phyloP scores from a whole-genome alignment of 2,888 invertebrate species.

The Tipula helvola region DNA sequence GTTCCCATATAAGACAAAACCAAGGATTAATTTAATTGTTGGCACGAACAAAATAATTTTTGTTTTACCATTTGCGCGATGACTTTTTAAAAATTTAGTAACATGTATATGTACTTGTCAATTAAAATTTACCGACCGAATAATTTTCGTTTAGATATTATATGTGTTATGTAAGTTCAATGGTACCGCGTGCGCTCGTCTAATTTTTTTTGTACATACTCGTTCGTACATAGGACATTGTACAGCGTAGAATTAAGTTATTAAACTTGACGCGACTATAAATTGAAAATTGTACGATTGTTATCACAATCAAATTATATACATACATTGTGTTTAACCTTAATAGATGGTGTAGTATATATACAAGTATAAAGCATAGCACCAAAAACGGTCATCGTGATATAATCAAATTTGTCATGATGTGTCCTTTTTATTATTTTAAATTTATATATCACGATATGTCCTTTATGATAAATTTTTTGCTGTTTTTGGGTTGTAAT shows the following conservation, averaged over 20 bases:
- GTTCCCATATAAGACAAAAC: not conserved
- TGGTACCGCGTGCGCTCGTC: not conserved
- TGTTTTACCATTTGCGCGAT: not conserved
- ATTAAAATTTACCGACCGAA: not conserved
- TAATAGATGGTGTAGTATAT: not conserved
- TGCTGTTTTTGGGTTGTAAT: not conserved
- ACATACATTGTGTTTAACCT: not conserved
- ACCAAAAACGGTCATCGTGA: not conserved
- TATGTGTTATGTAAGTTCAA: not conserved
- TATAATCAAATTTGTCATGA: not conserved
- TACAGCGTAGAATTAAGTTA: not conserved
- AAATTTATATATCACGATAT: not conserved
- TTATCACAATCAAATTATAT: not conserved
- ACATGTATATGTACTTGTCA: not conserved
- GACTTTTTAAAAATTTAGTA: not conserved
- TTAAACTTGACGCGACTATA: not conserved
- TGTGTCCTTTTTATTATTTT: not conserved
- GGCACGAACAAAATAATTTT: not conserved
- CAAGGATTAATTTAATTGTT: not conserved
- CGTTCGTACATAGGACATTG: not conserved
- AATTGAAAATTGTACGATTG: not conserved
- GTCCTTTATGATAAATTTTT: not conserved
- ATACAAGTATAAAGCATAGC: not conserved
- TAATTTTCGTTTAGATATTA: not conserved
- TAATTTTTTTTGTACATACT: not conserved